Evolutionary conservation across 2,797 vertebrate genomes (phyloP).

Genomic region (Pogonophryne albipinna): DNA sequence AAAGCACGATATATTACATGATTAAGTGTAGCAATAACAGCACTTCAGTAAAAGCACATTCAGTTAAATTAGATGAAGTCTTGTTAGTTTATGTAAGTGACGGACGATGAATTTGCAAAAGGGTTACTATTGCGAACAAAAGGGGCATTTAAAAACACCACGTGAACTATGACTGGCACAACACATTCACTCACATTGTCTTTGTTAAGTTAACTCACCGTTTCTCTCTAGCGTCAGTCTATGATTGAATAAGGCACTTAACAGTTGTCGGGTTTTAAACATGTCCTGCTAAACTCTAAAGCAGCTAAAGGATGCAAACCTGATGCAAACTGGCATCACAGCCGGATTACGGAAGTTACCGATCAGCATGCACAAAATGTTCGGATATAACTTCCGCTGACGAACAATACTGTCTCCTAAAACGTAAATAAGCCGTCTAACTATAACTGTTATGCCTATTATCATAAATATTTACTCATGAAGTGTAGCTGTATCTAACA

Average conservation of each 20-base stretch:
- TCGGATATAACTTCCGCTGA: background rate
- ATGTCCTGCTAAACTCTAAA: conserved; percentile 58
- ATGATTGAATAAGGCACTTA: conserved; percentile 62
- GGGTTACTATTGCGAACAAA: background rate
- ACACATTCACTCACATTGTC: background rate
- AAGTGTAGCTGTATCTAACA: background rate
- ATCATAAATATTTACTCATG: background rate
- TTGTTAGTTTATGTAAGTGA: background rate
- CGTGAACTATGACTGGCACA: background rate
- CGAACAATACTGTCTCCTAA: background rate
- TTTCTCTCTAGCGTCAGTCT: conserved; percentile 35
- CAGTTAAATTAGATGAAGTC: no score
- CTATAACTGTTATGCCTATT: background rate
- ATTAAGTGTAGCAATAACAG: background rate
- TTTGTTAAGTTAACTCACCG: conserved; percentile 52
- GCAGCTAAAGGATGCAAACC: conserved; percentile 16
- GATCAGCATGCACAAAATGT: background rate
- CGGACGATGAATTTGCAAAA: background rate
- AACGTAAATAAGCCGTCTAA: rapidly evolving
- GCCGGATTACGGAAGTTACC: conserved; percentile 19
- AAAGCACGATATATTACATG: background rate
- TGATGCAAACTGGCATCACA: background rate
- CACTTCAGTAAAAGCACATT: background rate
- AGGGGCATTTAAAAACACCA: background rate
- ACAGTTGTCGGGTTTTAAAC: conserved; percentile 49